Percentiles rank a stretch among this genome's conserved stretches.
These are phyloP conservation scores for Mizuhopecten yessoensis DNA, from an alignment of 1,140 invertebrate genomes.

Conservation along the genomic window DNA sequence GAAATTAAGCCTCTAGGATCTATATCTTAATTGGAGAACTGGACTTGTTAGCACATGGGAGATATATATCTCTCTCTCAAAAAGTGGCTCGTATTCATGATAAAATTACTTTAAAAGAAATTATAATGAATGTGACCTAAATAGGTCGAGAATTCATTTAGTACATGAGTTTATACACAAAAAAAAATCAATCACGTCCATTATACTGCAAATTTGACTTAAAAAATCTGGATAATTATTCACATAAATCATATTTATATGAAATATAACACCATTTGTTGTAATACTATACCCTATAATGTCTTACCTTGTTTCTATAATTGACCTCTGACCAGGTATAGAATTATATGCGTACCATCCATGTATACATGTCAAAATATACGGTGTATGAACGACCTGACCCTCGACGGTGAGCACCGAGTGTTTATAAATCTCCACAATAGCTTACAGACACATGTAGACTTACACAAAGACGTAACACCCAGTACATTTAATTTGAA, in stretches of 20 bases:
- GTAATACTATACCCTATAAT: neutral
- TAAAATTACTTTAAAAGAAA: neutral
- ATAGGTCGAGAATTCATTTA: neutral
- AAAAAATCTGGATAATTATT: neutral
- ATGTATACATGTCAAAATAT: neutral
- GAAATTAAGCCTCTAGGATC: too few relatives aligned
- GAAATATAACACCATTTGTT: conserved; percentile 5
- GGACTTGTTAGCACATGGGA: too few relatives aligned
- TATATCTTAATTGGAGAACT: too few relatives aligned
- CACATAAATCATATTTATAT: neutral
- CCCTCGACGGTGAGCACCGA: neutral
- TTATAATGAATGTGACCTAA: neutral
- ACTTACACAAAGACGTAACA: neutral
- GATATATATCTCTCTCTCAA: too few relatives aligned
- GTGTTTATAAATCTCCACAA: neutral
- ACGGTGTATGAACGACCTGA: neutral
- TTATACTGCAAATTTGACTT: neutral
- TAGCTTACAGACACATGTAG: conserved; percentile 15
- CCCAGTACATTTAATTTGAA: neutral
- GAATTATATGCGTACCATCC: neutral
- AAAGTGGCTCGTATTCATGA: too few relatives aligned
- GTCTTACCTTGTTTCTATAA: conserved; percentile 8
- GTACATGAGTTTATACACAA: too few relatives aligned
- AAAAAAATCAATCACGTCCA: neutral
- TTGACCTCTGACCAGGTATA: neutral